These are phyloP conservation scores for Protonemura montana DNA, from an alignment of 2,888 invertebrate genomes.

Conservation along the genomic window DNA sequence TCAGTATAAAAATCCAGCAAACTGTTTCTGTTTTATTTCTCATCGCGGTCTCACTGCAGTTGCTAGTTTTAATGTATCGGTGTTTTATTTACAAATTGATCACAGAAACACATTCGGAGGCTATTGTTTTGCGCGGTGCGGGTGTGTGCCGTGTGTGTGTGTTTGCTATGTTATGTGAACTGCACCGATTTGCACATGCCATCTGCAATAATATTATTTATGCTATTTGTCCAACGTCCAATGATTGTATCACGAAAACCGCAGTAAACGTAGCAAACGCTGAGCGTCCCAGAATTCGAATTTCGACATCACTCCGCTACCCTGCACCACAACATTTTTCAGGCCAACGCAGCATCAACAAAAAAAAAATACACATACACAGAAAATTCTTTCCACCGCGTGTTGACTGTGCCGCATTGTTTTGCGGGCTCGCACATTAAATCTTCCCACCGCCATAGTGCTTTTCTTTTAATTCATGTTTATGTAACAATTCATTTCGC, in stretches of 20 bases:
- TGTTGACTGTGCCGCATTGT: neutral
- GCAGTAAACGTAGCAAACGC: neutral
- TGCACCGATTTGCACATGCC: neutral
- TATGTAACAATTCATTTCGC: conserved; percentile 19
- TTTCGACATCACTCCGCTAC: neutral
- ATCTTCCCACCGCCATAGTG: neutral
- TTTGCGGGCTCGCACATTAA: neutral
- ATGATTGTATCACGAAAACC: neutral
- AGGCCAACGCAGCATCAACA: neutral
- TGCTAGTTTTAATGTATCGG: neutral
- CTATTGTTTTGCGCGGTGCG: too few species aligned
- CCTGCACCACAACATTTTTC: neutral
- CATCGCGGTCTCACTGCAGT: neutral
- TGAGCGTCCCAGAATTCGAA: neutral
- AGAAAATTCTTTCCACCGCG: too few species aligned
- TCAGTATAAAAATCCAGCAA: neutral
- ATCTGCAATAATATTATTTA: neutral
- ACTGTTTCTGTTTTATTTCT: neutral
- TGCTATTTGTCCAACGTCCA: neutral
- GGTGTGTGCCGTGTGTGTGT: neutral
- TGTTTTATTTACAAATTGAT: neutral
- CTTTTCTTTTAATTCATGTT: conserved; percentile 3
- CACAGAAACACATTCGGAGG: too few species aligned
- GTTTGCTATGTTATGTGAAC: neutral
- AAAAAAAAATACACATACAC: too few species aligned